Base-by-base conservation (phyloP, 2,797 vertebrate genomes). In the Danio choprae region DNA sequence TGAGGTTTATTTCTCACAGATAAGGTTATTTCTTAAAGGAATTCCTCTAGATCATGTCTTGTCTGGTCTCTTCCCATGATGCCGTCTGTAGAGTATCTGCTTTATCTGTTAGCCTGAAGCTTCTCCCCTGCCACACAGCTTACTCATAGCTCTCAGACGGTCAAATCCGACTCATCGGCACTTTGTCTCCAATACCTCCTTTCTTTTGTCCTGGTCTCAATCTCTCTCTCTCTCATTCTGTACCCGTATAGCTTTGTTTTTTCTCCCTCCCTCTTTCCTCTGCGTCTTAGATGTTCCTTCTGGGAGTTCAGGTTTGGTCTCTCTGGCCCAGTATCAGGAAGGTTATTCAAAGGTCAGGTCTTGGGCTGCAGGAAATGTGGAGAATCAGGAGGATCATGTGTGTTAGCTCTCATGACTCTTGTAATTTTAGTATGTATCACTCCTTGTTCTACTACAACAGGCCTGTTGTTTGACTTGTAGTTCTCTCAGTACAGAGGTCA, bases 1-100 rank as follows among this genome's bases (percentile, higher is more conserved):
- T n/a, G 40, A 36, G 58, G 71, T 18, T 64, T 62, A 55, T 67
- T 69, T 67, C 67, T 51, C 40, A 46, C 63, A 63, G 77, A 83
- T 80, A 81, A 84, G 62, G 7, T 29, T 77, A 22, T 77, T 84
- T 63, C 68, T 81, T 46, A 1, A 48, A 77, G 60, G 64, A 62
- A 77, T 77, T 68, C 53, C 68, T 72, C 18, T 22, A 60, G 43
- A 55, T 77, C 69, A 55, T 60, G 20, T 29, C 12, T 15, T 43
- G 43, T 43, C 9, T 20, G 51, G 29, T 78, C 69, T 67, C 62
- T 43, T 67, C 68, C 59, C 44, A 44, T 72, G 46, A 15, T 41
- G 44, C 38, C 70, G 58, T 70, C 70, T 75, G 7, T 53, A 20
- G 43, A 67, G 72, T 67, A 76, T 62, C 38, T 56, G 13, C 50